A percentile compares a stretch with the other conserved stretches of the same genome.
Evolutionary conservation across 2,797 vertebrate genomes (phyloP).

Genomic region (Sebastes cheni): DNA sequence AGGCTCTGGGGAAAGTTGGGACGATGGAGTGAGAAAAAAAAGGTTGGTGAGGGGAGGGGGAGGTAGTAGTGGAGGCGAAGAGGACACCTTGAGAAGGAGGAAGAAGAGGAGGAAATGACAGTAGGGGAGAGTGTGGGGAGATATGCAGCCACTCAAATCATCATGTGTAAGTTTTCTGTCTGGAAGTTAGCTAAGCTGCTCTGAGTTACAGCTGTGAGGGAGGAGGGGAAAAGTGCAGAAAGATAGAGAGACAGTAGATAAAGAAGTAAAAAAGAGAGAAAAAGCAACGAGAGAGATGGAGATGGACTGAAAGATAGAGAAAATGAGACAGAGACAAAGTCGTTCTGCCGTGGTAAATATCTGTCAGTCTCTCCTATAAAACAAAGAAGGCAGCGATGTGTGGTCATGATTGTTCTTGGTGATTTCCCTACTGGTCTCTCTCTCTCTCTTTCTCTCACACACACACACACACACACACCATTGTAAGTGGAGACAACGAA

Average conservation of each 20-base stretch:
- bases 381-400: slow-evolving; percentile 66
- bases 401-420: slow-evolving; percentile 61
- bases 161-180: neutral
- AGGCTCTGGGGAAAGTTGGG: slow-evolving; percentile 49
- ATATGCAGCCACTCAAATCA: slow-evolving; percentile 19
- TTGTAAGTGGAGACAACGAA: slow-evolving; percentile 37
- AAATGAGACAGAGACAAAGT: slow-evolving; percentile 39
- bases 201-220: neutral
- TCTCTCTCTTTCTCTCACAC: neutral
- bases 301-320: slow-evolving; percentile 7
- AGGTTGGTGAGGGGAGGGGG: neutral
- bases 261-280: slow-evolving; percentile 2
- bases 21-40: slow-evolving; percentile 20
- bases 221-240: neutral
- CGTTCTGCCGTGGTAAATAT: slow-evolving; percentile 48
- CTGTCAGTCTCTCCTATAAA: slow-evolving; percentile 51
- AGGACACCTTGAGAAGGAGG: slow-evolving; percentile 43
- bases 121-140: neutral
- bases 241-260: neutral
- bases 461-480: slow-evolving; percentile 18
- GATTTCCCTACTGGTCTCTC: slow-evolving; percentile 70
- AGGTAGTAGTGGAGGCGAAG: neutral
- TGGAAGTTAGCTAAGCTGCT: slow-evolving; percentile 7
- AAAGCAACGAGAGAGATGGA: neutral
- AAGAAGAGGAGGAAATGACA: slow-evolving; percentile 7